Evolutionary conservation across 2,797 vertebrate species (phyloP), one percentile per base, ranked within the genome.

Genomic region (Sebastiscus albofasciatus): DNA sequence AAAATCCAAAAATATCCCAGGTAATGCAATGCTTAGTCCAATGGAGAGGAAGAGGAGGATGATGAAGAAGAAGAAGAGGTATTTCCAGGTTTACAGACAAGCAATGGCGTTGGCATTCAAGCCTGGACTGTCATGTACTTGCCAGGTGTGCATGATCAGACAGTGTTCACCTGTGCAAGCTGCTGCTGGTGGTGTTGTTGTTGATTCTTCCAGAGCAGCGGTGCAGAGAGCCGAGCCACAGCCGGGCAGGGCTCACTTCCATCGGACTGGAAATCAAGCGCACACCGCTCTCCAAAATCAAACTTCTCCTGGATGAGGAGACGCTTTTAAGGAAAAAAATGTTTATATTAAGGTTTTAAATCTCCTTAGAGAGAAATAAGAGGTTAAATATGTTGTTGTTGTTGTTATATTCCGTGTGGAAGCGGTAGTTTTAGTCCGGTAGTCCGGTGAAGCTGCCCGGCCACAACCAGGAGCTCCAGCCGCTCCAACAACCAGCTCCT

Each of bases 201-300:
- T 81, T 42, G 4, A 62, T 42, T 42, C 39, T 42, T 42, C 39
- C 61, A 46, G 20, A 79, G 22, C 62, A 84, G 80, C 77, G 80
- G 82, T 72, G 82, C 83, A 60, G 1, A 8, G 70, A 91, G 79
- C 87, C 77, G 85, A 90, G 88, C 89, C 88, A 58, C 85, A 81
- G 86, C 91, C 90, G 80, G 82, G 80, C 83, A 79, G 86, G 84
- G 90, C 85, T 60, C 75, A 85, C 89, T 90, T 93, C 93, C 94
- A 93, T 93, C 89, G 87, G 91, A 85, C 87, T 90, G 81, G 49
- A 85, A 93, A 90, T 85, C 83, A 34, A 93, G 84, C 91, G 85
- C 94, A 83, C 92, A 80, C 80, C 82, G 89, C 83, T 86, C 80
- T 75, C 75, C 80, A 31, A 86, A 18, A 16, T 88, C 83, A 88